Base-by-base conservation (phyloP, 2,888 invertebrate genomes). In the Anagyrus pseudococci region DNA sequence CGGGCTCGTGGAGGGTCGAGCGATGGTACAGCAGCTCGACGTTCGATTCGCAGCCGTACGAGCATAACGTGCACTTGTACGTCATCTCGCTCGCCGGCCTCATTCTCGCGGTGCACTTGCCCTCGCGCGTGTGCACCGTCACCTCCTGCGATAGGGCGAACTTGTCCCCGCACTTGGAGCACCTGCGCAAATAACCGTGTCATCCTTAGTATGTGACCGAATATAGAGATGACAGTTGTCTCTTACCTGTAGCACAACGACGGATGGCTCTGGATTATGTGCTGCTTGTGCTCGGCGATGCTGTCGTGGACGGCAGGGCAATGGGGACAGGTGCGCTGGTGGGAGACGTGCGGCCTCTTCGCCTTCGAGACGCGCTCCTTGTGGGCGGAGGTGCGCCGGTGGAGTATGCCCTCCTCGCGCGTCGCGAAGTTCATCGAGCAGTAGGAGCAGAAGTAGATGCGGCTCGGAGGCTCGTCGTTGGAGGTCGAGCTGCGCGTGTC, bases 101-200 rank as follows among this genome's bases (percentile, higher is more conserved):
- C 25, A 17, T 41, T 22, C 26, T 29, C 56, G 44, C 50, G 10
- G 1, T n/a, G 75, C 86, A 91, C 2, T 84, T 82, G 65, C 87
- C 87, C 64, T 83, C 82, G 61, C 87, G 83, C n/a, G 89, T 84
- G 74, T 93, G 93, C 13, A 86, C 85, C 0, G 89, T 86, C 13
- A 93, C 85, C 73, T 92, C 91, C 83, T 93, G 92, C 1, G 89
- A 84, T 0, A 91, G 82, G 0, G 86, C 84, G 74, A 93, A 92
- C 13, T 83, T 81, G 75, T 84, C 82, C 0, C 90, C 92, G 72
- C 93, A 93, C 70, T 86, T 85, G 0, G 88, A 85, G 74, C 93
- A 93, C 60, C 89, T 88, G 47, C 3, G 47, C 25, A 50, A 10
- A 37, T 10, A 7, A 41, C 40, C 29, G 29, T n/a, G n/a, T n/a